Conservation (phyloP, 1,140 invertebrate species). For the Papilio aristodemus region DNA sequence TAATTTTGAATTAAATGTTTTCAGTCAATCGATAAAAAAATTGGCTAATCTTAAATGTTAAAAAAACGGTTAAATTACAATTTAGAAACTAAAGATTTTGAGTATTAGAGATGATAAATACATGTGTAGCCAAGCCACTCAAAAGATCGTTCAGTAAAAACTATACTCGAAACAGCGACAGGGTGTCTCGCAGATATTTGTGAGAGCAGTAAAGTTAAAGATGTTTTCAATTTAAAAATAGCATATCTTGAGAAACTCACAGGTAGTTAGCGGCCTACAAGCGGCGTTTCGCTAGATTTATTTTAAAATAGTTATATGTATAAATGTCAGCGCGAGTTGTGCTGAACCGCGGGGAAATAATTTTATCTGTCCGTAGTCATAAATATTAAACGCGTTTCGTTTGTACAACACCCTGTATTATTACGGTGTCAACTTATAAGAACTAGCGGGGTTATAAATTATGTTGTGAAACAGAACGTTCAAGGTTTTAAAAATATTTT, state of each 20-base stretch:
- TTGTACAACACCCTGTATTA: constrained; percentile 57
- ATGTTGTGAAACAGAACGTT: neutral
- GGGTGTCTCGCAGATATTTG: neutral
- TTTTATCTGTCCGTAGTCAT: constrained; percentile 63
- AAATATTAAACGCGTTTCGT: constrained; percentile 66
- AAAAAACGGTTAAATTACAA: no score
- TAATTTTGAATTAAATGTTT: no score
- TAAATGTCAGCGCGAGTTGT: constrained; percentile 57
- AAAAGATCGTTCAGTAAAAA: neutral
- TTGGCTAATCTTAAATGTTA: no score
- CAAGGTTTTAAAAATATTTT: neutral
- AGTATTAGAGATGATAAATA: neutral
- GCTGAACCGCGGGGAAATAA: constrained; percentile 56
- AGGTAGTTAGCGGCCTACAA: constrained; percentile 6
- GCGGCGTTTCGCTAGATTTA: constrained; percentile 47
- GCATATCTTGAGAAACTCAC: constrained; percentile 14
- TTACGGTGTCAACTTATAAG: constrained; percentile 37
- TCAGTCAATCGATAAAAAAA: no score
- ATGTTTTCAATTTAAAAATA: constrained; percentile 22
- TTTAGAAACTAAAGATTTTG: neutral
- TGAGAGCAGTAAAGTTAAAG: constrained; percentile 2
- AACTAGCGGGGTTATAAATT: constrained; percentile 28
- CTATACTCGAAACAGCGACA: neutral
- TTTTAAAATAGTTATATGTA: constrained; percentile 66
- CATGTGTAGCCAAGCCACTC: neutral